Base-by-base conservation (phyloP, 2,888 invertebrate species). In the Malachius bipustulatus region DNA sequence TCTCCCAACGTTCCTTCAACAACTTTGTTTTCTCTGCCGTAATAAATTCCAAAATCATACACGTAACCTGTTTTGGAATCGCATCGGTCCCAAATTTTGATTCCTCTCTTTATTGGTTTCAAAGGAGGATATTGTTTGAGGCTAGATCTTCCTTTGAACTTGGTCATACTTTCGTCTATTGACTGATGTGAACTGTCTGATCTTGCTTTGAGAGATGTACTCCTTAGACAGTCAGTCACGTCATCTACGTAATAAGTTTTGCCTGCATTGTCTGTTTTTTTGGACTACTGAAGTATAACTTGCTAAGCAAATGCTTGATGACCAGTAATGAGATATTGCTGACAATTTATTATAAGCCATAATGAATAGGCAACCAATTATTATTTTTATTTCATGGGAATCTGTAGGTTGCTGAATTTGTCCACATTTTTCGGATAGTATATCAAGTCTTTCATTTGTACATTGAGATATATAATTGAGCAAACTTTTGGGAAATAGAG, bases 31-130 rank as follows among this genome's bases (percentile, higher is more conserved):
- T 46, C 45, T 49, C 45, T 50, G 16, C 48, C 48, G 28, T 38
- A 41, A 37, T 51, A 51, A 26, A 51, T 38, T 29, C 51, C 39
- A 28, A 37, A 40, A 38, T 51, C 40, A 41, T 48, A 50, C n/a
- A 12, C 12, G 38, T 51, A 48, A 14, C 48, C 48, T 11, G 45
- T 36, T 16, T 36, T 26, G 15, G 44, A 8, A 32, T 48, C 47
- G 31, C 43, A 46, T 13, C 47, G 32, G 19, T 38, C 34, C 46
- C 46, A 47, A 19, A 43, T 33, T 33, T 47, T 43, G 9, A 40
- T 40, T 4, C 45, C 45, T 19, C 43, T 8, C 36, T 45, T 49
- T 12, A 39, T 41, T 8, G 45, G 47, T 19, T 48, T 48, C 8
- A 36, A 32, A 1, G 42, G 45, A 36, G 44, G 36, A 30, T 47